phyloP scores from a whole-genome alignment of 2,797 vertebrate genomes.

The Rhadinocentrus ornatus region DNA sequence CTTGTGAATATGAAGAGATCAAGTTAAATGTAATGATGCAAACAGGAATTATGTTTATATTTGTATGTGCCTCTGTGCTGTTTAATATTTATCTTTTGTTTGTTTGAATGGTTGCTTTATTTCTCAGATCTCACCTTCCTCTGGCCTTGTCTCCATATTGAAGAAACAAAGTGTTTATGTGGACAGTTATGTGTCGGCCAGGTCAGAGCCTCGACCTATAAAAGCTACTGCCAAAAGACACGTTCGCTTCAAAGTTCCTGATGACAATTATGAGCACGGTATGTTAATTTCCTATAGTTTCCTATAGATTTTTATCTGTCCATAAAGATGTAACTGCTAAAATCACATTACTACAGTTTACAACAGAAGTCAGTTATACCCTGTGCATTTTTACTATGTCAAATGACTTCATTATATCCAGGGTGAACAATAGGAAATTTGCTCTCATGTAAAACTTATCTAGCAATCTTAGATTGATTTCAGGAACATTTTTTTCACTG shows the following conservation, averaged over 20 bases:
- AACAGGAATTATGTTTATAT: conserved; percentile 3
- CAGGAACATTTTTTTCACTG: neutral
- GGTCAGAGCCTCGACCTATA: conserved; percentile 42
- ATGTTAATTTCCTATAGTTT: neutral
- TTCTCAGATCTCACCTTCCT: conserved; percentile 85
- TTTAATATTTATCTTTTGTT: neutral
- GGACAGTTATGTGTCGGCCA: conserved; percentile 58
- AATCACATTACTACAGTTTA: neutral
- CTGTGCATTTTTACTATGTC: neutral
- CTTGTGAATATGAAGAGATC: neutral
- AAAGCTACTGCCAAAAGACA: conserved; percentile 86
- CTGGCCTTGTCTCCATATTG: conserved; percentile 94
- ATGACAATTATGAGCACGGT: conserved; percentile 92
- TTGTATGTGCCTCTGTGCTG: neutral
- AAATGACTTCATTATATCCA: neutral
- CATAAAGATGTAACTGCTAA: neutral
- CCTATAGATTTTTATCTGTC: neutral
- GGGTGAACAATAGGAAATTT: neutral
- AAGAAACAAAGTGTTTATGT: conserved; percentile 84
- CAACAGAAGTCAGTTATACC: neutral
- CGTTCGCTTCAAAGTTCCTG: conserved; percentile 92
- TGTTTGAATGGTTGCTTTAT: neutral
- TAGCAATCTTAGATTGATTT: neutral
- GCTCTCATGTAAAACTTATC: too few species aligned
- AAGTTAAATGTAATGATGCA: conserved; percentile 1